Evolutionary conservation across 1,140 invertebrate species (phyloP).

Genomic region (Aphidius gifuensis): DNA sequence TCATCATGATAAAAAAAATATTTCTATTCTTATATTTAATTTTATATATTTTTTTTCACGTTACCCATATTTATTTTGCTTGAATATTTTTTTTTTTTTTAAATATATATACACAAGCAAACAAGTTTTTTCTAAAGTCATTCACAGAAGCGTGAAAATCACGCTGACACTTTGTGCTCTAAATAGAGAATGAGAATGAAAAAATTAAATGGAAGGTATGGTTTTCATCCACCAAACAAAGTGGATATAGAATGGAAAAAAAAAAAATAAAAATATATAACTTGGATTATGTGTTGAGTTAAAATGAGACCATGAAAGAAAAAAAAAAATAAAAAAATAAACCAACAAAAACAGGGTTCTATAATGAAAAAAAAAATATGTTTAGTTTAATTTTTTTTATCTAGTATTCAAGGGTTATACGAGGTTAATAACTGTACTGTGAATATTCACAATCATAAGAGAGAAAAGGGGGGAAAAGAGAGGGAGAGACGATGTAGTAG

Average conservation of each 20-base stretch:
- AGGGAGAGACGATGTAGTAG: no score
- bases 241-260: background rate
- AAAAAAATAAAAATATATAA: constrained; percentile 20
- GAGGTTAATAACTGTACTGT: no score
- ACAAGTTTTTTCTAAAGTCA: background rate
- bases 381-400: no score
- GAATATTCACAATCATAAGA: no score
- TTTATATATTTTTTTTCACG: no score
- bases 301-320: background rate
- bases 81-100: background rate
- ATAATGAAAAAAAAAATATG: no score
- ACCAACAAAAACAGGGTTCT: background rate
- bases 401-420: no score
- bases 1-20: no score
- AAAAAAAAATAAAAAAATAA: background rate
- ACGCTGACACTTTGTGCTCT: background rate
- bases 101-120: background rate
- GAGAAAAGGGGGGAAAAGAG: no score
- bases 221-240: background rate
- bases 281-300: constrained; percentile 9
- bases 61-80: background rate
- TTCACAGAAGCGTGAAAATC: constrained; percentile 4
- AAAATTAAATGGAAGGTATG: constrained; percentile 13
- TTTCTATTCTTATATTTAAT: no score
- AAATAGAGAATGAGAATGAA: background rate